Conservation (phyloP, 2,888 invertebrate species). For the Calameuta filiformis region DNA sequence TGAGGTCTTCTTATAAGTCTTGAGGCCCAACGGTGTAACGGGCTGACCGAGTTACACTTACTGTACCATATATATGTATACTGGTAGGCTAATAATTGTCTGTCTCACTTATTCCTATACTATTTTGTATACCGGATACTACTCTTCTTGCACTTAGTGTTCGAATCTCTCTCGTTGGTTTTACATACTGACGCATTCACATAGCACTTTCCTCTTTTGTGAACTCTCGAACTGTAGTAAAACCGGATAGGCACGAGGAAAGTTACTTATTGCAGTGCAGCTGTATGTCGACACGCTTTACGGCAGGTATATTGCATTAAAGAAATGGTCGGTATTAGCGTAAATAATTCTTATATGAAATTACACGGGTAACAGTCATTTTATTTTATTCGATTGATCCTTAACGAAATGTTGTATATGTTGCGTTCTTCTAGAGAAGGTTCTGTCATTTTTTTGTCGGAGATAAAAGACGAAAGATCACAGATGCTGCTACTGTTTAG, state of each 20-base stretch:
- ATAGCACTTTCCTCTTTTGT: background rate
- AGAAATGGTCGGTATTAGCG: background rate
- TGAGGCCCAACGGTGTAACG: conserved; percentile 42
- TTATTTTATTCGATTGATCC: background rate
- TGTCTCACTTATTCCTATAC: background rate
- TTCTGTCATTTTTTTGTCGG: background rate
- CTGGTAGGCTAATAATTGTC: background rate
- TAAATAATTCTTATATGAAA: background rate
- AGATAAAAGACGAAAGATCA: background rate
- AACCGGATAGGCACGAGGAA: background rate
- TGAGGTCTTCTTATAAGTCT: conserved; percentile 50
- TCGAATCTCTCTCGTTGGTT: background rate
- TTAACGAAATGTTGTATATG: background rate
- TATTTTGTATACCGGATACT: background rate
- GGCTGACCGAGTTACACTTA: conserved; percentile 50
- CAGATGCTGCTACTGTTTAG: conserved; percentile 1
- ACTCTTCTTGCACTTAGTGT: background rate
- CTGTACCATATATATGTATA: background rate
- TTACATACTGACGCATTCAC: background rate
- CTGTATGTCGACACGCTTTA: background rate
- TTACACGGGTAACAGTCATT: background rate
- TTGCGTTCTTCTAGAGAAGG: background rate
- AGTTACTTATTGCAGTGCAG: background rate
- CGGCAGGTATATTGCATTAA: background rate
- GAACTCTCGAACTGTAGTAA: background rate